These are phyloP conservation scores for Sebastes hubbsi DNA, from an alignment of 2,797 vertebrate species.

Conservation along the genomic window DNA sequence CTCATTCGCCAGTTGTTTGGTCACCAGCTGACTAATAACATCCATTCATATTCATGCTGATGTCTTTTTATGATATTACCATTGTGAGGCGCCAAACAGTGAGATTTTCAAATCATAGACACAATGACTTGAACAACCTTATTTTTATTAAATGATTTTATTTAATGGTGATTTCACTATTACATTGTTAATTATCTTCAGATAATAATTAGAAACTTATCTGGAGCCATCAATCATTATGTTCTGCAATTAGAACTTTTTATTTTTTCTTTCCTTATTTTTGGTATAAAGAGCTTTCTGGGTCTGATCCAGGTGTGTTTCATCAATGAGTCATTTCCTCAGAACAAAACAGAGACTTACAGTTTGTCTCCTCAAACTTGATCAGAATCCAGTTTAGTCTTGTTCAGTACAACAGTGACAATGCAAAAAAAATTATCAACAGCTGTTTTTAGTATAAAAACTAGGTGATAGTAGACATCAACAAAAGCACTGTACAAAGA, in stretches of 20 bases:
- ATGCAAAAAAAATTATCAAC: fast-evolving
- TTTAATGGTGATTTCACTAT: background rate
- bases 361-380: background rate
- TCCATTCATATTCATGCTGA: background rate
- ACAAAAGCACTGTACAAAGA: background rate
- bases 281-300: background rate
- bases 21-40: background rate
- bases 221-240: background rate
- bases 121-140: background rate
- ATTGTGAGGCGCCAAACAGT: background rate
- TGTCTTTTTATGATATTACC: background rate
- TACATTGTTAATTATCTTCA: background rate
- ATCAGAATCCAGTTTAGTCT: background rate
- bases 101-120: background rate
- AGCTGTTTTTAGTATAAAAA: background rate
- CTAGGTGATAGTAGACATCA: background rate
- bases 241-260: background rate
- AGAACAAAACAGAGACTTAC: background rate
- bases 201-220: background rate
- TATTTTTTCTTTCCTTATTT: background rate
- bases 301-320: background rate
- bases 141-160: background rate
- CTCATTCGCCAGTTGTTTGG: background rate
- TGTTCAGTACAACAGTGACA: background rate
- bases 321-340: background rate